phyloP scores from a whole-genome alignment of 2,797 vertebrate species.

The Rhadinocentrus ornatus region DNA sequence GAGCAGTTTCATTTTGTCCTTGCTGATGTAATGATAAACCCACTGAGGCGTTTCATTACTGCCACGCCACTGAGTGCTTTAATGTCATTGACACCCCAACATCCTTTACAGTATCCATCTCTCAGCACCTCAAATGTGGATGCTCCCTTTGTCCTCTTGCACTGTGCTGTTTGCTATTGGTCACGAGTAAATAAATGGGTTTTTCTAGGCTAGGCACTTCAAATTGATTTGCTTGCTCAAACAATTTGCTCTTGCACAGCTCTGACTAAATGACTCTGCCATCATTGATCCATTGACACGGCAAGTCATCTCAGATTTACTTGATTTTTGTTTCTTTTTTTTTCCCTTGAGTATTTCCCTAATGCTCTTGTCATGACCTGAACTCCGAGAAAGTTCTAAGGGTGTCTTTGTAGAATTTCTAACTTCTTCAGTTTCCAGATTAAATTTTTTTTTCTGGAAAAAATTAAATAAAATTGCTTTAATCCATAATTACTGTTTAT shows the following conservation, averaged over 20 bases:
- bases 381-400: conserved; percentile 18
- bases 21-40: conserved; percentile 76
- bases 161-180: conserved; percentile 62
- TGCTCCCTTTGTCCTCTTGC: conserved; percentile 56
- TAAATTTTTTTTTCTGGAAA: too few relatives aligned
- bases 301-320: conserved; percentile 68
- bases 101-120: conserved; percentile 72
- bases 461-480: too few relatives aligned
- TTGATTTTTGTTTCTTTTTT: conserved; percentile 40
- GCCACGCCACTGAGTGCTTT: conserved; percentile 65
- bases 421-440: neutral
- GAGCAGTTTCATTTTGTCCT: conserved; percentile 63
- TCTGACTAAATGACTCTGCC: conserved; percentile 79
- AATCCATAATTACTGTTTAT: too few relatives aligned
- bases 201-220: conserved; percentile 67
- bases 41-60: conserved; percentile 78
- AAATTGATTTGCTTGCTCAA: conserved; percentile 84
- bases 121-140: conserved; percentile 54
- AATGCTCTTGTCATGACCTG: conserved; percentile 11
- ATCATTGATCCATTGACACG: conserved; percentile 78
- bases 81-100: conserved; percentile 69
- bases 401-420: conserved; percentile 1
- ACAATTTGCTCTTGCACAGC: conserved; percentile 80
- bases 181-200: conserved; percentile 76
- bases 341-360: conserved; percentile 21